phyloP scores from a whole-genome alignment of 2,113 vertebrate species.

The Gymnobelideus leadbeateri region DNA sequence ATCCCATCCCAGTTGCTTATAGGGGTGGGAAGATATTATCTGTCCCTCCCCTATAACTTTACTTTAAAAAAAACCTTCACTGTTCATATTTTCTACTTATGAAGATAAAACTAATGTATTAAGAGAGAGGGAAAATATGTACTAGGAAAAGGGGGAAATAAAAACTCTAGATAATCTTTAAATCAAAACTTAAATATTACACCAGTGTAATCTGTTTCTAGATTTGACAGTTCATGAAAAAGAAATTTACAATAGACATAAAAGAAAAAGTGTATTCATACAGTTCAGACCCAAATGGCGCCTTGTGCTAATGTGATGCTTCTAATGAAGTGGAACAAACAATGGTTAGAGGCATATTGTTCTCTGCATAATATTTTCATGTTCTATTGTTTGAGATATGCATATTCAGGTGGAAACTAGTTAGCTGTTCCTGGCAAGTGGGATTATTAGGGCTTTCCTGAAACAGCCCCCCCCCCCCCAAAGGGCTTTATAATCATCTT shows the following conservation, averaged over 20 bases:
- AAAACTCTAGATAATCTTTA: not conserved
- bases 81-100: conserved; percentile 53
- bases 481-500: conserved; percentile 38
- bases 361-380: conserved; percentile 72
- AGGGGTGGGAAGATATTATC: conserved; percentile 62
- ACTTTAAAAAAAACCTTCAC: conserved; percentile 32
- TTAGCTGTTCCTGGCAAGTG: conserved; percentile 56
- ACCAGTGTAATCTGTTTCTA: conserved; percentile 1
- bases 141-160: conserved; percentile 20
- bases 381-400: conserved; percentile 75
- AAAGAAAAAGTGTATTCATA: conserved; percentile 49
- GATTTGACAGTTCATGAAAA: conserved; percentile 21
- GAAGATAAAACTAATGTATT: conserved; percentile 59
- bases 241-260: conserved; percentile 50
- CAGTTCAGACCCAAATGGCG: conserved; percentile 63
- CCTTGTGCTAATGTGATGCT: conserved; percentile 65
- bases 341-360: conserved; percentile 75
- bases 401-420: conserved; percentile 72
- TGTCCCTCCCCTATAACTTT: conserved; percentile 57
- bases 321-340: conserved; percentile 77
- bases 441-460: not conserved
- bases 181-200: conserved; percentile 34
- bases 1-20: conserved; percentile 63
- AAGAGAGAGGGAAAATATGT: conserved; percentile 29
- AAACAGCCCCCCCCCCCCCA: not conserved